Conservation (phyloP, 2,888 invertebrate genomes). For the Pristionchus exspectatus region DNA sequence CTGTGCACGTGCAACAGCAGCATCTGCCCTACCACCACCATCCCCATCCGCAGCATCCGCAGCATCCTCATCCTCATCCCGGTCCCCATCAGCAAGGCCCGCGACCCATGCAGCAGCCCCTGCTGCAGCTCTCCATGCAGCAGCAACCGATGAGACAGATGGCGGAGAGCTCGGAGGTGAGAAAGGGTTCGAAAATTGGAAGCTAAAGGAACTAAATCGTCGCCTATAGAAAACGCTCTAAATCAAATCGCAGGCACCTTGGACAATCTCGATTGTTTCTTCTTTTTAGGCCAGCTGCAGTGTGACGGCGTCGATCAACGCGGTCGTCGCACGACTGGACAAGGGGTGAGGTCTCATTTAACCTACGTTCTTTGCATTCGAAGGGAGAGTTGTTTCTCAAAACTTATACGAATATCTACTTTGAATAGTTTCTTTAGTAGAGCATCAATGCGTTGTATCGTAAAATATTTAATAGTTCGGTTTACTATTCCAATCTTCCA, state of each 20-base stretch:
- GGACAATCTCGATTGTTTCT: no score
- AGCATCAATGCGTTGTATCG: no score
- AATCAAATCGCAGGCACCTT: no score
- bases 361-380: no score
- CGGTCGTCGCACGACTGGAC: not conserved
- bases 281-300: not conserved
- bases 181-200: not conserved
- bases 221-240: no score
- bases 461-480: no score
- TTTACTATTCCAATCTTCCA: no score
- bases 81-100: not conserved
- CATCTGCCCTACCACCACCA: not conserved
- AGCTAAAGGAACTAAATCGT: no score
- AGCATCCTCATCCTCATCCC: not conserved
- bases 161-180: not conserved
- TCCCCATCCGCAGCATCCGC: not conserved
- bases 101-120: slow-evolving; percentile 26
- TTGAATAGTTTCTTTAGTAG: no score
- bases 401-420: no score
- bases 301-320: slow-evolving; percentile 3
- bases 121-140: not conserved
- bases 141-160: slow-evolving; percentile 23
- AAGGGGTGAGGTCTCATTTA: not conserved
- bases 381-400: no score
- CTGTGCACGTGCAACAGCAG: not conserved